These are phyloP conservation scores for Hipposideros larvatus DNA, from an alignment of 2,797 vertebrate species.

Conservation along the genomic window DNA sequence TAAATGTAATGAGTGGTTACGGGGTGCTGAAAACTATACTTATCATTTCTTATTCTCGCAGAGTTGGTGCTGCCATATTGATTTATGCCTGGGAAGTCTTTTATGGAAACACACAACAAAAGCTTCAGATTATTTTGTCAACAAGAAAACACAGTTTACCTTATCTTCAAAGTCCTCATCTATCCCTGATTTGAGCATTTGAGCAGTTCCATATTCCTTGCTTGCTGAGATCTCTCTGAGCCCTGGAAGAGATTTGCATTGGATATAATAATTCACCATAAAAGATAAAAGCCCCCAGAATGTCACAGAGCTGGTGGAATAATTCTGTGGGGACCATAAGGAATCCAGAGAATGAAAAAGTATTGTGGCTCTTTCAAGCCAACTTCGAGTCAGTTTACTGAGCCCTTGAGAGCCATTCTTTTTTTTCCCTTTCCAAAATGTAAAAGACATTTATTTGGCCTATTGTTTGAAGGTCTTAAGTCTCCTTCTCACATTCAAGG, in stretches of 20 bases:
- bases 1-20: conserved; percentile 86
- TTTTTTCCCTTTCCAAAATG: conserved; percentile 40
- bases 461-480: conserved; percentile 67
- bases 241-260: conserved; percentile 56
- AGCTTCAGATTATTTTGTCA: conserved; percentile 85
- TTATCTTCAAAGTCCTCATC: conserved; percentile 81
- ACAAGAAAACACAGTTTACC: conserved; percentile 85
- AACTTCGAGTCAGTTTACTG: conserved; percentile 56
- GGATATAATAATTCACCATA: conserved; percentile 75
- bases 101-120: conserved; percentile 84
- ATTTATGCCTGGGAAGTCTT: conserved; percentile 85
- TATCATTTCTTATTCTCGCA: conserved; percentile 81
- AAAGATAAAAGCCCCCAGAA: conserved; percentile 70
- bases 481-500: conserved; percentile 55
- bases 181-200: conserved; percentile 73
- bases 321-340: conserved; percentile 50
- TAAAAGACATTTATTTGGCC: conserved; percentile 65
- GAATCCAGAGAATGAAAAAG: conserved; percentile 56
- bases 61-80: conserved; percentile 82
- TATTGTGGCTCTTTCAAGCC: conserved; percentile 45
- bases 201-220: conserved; percentile 70
- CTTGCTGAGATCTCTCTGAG: conserved; percentile 73
- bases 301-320: conserved; percentile 36
- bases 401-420: conserved; percentile 34
- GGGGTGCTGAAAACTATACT: conserved; percentile 87